Evolutionary conservation across 2,888 invertebrate genomes (phyloP), one percentile per base, ranked within the genome.

Genomic region (Polymixis lichenea): DNA sequence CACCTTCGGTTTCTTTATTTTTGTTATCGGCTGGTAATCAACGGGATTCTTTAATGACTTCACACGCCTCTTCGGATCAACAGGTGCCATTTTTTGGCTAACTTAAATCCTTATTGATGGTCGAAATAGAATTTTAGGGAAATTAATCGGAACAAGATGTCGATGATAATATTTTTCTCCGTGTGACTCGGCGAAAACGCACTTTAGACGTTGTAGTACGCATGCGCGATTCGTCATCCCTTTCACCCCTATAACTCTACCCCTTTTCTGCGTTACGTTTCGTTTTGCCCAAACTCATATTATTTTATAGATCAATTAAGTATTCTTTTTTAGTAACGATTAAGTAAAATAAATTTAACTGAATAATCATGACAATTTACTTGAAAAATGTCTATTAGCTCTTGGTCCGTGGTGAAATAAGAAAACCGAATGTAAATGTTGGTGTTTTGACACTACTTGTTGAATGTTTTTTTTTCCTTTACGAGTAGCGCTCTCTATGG

Each of bases 201-300:
- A 32, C 0, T 19, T 25, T 58, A 2, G n/a, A 75, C 25, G n/a
- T 43, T 22, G 32, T 46, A 43, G 56, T 60, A 60, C 80, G 80
- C 80, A 80, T 80, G 80, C 80, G 80, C 61, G 69, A 70, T 64
- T 43, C 15, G 69, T 61, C 60, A 49, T 80, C 77, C 25, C 56
- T 64, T 28, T 82, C 76, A 55, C 70, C 43, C 77, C 22, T 66
- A 53, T 80, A 64, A 49, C 51, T 46, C 65, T 32, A 69, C 69
- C 69, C 55, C 60, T 66, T 46, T 69, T 19, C 9, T 19, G 32
- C 25, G 15, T 53, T 56, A 22, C 80, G 80, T 80, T 80, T 56
- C 83, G 56, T 82, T 82, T 76, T 77, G 4, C 58, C 25, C 2
- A 55, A 46, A 46, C 38, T 53, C 0, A 15, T 61, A 28, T 7